phyloP scores from a whole-genome alignment of 92 coral and sea anemone species.

The Phenganax subtilis region DNA sequence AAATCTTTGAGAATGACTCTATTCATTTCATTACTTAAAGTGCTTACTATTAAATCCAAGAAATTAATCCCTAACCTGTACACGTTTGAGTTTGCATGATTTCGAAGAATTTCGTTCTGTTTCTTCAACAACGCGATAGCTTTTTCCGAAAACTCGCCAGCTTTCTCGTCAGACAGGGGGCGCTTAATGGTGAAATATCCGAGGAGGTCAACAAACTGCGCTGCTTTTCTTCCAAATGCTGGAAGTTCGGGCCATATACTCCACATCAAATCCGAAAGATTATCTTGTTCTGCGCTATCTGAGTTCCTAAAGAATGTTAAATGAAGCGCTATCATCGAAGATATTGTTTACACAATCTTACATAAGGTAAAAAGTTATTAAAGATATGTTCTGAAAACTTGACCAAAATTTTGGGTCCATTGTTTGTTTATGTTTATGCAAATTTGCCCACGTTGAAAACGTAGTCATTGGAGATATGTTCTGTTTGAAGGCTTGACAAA shows the following conservation, averaged over 20 bases:
- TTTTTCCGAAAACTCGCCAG: constrained; percentile 71
- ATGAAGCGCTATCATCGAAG: neutral
- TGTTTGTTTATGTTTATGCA: too few species aligned
- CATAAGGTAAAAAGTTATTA: neutral
- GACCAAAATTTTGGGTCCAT: neutral
- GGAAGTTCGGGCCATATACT: constrained; percentile 94
- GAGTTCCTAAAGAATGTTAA: constrained; percentile 57
- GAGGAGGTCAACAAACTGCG: constrained; percentile 92
- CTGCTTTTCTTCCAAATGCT: constrained; percentile 91
- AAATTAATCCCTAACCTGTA: constrained; percentile 58
- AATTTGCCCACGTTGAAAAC: too few species aligned
- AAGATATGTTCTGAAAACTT: neutral
- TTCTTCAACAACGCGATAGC: constrained; percentile 79
- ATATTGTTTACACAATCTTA: neutral
- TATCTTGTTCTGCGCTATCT: constrained; percentile 66
- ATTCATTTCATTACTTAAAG: too few species aligned
- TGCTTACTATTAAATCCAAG: neutral
- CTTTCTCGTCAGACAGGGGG: constrained; percentile 76
- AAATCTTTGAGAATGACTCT: too few species aligned
- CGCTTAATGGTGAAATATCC: constrained; percentile 94
- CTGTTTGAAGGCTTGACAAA: too few species aligned
- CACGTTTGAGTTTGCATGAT: constrained; percentile 94
- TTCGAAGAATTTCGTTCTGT: constrained; percentile 84
- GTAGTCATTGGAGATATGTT: too few species aligned
- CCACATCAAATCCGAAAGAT: constrained; percentile 91